Evolutionary conservation across 2,797 vertebrate species (phyloP).

Genomic region (Crossoptilon crossoptilon): DNA sequence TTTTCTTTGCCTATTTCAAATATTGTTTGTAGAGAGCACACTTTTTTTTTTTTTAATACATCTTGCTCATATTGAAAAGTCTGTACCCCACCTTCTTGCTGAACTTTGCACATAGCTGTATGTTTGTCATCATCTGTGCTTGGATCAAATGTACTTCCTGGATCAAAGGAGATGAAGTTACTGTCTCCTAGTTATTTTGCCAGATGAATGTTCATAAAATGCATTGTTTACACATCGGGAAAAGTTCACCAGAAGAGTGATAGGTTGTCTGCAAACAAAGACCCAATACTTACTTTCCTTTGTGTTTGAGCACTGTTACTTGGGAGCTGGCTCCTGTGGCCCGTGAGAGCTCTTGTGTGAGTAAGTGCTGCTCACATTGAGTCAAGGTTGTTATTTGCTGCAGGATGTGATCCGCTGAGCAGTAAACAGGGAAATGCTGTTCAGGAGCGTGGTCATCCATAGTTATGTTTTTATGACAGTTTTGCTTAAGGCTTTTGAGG

Average conservation of each 20-base stretch:
- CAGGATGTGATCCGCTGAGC: not conserved
- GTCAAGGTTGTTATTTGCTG: not conserved
- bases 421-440: not conserved
- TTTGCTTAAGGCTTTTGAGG: not conserved
- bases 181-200: slow-evolving; percentile 1
- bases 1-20: not conserved
- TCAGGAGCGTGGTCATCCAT: not conserved
- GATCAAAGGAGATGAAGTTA: not conserved
- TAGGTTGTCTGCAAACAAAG: not conserved
- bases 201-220: slow-evolving; percentile 10
- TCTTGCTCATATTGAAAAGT: not conserved
- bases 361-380: not conserved
- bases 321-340: not conserved
- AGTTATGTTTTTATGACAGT: not conserved
- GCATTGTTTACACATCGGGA: not conserved
- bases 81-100: not conserved
- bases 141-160: not conserved
- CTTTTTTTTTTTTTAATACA: not conserved
- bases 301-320: not conserved
- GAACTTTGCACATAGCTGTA: not conserved
- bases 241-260: not conserved
- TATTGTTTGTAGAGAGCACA: not conserved
- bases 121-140: not conserved
- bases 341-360: not conserved
- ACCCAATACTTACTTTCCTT: not conserved